phyloP scores from a whole-genome alignment of 2,888 invertebrate genomes.

The Limnephilus lunatus region DNA sequence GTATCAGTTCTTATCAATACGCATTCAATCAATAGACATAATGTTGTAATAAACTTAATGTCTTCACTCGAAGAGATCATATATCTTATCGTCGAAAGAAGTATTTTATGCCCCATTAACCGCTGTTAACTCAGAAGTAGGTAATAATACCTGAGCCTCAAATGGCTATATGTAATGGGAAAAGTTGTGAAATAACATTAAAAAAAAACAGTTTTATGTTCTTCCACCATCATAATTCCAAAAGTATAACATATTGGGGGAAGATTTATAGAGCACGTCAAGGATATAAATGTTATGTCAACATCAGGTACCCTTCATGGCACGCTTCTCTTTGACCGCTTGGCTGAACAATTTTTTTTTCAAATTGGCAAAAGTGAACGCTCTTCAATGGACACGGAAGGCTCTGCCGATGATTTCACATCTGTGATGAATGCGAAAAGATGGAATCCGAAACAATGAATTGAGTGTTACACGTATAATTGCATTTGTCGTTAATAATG shows the following conservation, averaged over 20 bases:
- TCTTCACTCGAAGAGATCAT: not conserved
- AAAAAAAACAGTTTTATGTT: slow-evolving; percentile 23
- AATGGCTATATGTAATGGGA: not conserved
- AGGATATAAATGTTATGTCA: slow-evolving; percentile 45
- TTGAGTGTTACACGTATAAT: not conserved
- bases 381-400: not conserved
- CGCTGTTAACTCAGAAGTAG: not conserved
- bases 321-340: slow-evolving; percentile 28
- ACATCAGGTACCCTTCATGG: slow-evolving; percentile 5
- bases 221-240: not conserved
- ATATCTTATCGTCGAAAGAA: not conserved
- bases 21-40: not conserved
- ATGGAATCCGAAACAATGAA: not conserved
- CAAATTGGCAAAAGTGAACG: not conserved
- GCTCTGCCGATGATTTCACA: not conserved
- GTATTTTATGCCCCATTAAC: not conserved
- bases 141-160: not conserved
- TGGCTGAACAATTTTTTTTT: not conserved
- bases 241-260: slow-evolving; percentile 34
- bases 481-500: not conserved
- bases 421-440: not conserved
- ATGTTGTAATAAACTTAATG: not conserved
- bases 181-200: slow-evolving; percentile 2
- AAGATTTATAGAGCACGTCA: slow-evolving; percentile 31
- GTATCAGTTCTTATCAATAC: not conserved